Base-by-base conservation (phyloP, 1,140 invertebrate species). In the Nebria ingens region DNA sequence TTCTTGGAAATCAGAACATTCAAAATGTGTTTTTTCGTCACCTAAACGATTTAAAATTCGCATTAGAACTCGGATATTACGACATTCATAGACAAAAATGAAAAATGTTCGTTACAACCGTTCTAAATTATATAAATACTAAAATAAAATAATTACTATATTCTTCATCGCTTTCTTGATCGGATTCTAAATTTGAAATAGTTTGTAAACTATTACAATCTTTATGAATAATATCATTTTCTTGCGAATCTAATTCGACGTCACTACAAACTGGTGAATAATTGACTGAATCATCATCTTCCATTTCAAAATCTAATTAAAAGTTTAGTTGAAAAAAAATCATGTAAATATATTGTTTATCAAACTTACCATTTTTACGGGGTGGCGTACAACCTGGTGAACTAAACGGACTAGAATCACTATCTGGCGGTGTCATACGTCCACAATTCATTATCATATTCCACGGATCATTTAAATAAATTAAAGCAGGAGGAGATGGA, bases 231-330 rank as follows among this genome's bases (percentile, higher is more conserved):
- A 19, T 12, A 42, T 60, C 56, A 40, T 64, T 55, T 21, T 64
- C 64, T 13, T 64, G 65, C 6, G 66, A 61, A 17, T 69, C 66
- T 19, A 66, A 67, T 56, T 78, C 76, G 0, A 62, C 64, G 29
- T 79, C 78, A 61, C 77, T 79, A 57, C 76, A 79, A 2, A 80
- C 73, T 2, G 78, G 69, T 13, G 68, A 70, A 62, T 71, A 71
- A 58, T 70, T 59, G 40, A 67, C 66, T 0, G 68, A 71, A 61
- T 70, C 68, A 6, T 65, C 66, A 42, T 66, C 62, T 54, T 53
- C 52, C 49, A 57, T 42, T 52, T 64, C 56, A n/a, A 56, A 58
- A n/a, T 53, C 55, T 49, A 21, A 53, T 51, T 59, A n/a, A n/a
- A n/a, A n/a, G n/a, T n/a, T n/a, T n/a, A n/a, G n/a, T 58, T 19